These are phyloP conservation scores for Enteromius afrohamiltoni DNA, from an alignment of 2,797 vertebrate genomes.

Conservation along the genomic window DNA sequence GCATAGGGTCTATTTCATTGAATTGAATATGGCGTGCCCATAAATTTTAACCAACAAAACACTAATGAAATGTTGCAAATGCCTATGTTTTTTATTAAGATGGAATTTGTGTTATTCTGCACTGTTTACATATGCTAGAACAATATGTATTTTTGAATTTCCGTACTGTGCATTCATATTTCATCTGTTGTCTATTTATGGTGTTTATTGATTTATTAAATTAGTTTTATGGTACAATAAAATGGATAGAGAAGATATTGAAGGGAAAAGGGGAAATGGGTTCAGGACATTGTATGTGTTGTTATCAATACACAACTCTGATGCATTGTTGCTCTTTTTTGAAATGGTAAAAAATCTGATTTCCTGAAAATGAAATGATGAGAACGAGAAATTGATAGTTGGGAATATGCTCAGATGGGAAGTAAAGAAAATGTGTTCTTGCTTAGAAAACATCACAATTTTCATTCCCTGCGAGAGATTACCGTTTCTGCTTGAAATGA, in stretches of 20 bases:
- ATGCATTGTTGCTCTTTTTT: background rate
- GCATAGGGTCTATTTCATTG: background rate
- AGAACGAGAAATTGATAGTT: background rate
- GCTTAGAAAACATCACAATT: background rate
- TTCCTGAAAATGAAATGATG: background rate
- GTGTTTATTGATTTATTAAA: background rate
- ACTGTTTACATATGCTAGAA: background rate
- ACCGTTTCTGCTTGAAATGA: background rate
- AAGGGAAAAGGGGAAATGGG: background rate
- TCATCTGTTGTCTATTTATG: background rate
- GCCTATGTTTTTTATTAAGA: slow-evolving; percentile 17
- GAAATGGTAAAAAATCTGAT: background rate
- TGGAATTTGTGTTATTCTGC: background rate
- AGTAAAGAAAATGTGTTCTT: background rate
- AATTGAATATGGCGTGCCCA: background rate
- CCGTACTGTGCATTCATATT: slow-evolving; percentile 2
- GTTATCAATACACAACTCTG: background rate
- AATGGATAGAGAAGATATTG: background rate
- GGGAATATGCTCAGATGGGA: slow-evolving; percentile 15
- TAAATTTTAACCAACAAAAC: slow-evolving; percentile 1
- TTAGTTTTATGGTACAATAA: background rate
- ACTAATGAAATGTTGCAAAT: slow-evolving; percentile 32
- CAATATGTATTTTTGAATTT: background rate
- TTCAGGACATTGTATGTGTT: no score
- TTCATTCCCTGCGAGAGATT: background rate